Conservation (phyloP, 2,888 invertebrate genomes). For the Melinaea marsaeus region DNA sequence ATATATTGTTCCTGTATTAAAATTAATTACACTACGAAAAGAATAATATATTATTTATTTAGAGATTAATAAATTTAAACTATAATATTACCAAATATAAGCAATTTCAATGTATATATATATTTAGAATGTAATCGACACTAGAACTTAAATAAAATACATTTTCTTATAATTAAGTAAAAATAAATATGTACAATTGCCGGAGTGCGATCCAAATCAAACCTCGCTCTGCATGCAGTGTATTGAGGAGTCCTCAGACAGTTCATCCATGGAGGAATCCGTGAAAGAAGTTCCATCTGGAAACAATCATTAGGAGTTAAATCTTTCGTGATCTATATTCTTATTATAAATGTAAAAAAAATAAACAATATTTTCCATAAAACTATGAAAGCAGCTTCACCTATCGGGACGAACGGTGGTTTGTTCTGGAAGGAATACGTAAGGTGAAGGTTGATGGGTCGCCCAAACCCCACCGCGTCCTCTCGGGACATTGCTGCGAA, state of each 20-base stretch:
- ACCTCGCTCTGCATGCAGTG: constrained; percentile 91
- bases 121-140: too few relatives aligned
- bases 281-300: constrained; percentile 75
- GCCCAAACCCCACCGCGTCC: constrained; percentile 85
- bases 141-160: too few relatives aligned
- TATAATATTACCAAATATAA: too few relatives aligned
- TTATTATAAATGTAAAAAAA: too few relatives aligned
- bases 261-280: constrained; percentile 91
- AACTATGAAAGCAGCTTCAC: constrained; percentile 51
- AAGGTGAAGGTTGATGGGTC: constrained; percentile 92
- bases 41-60: too few relatives aligned
- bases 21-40: too few relatives aligned
- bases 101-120: too few relatives aligned
- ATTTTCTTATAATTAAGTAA: too few relatives aligned
- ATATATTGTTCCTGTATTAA: too few relatives aligned
- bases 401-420: constrained; percentile 81
- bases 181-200: constrained; percentile 4
- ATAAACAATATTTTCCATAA: too few relatives aligned
- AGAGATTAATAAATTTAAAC: too few relatives aligned
- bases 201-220: constrained; percentile 29
- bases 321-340: background rate
- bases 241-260: constrained; percentile 91
- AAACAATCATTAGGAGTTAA: constrained; percentile 24
- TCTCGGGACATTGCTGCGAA: constrained; percentile 83
- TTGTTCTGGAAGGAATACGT: constrained; percentile 93